Base-by-base conservation (phyloP, 1,140 invertebrate genomes). In the Laodelphax striatellus region DNA sequence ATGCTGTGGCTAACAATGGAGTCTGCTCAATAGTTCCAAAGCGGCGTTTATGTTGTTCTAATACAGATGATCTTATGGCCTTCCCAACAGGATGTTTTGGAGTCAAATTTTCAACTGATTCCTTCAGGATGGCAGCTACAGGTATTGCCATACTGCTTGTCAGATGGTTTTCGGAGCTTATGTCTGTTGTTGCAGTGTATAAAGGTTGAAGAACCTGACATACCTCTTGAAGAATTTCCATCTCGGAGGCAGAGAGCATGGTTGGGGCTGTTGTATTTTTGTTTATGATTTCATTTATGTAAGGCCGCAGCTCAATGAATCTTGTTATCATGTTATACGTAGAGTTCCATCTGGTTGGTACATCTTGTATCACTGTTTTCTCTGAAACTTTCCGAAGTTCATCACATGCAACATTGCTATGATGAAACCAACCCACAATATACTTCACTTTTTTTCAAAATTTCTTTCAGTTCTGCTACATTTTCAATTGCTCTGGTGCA, bases 341-440 rank as follows among this genome's bases (percentile, higher is more conserved):
- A 3, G 69, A 71, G 55, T 71, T 73, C 69, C 72, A 74, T 10
- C 71, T 58, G 0, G 69, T 73, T 19, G 61, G 57, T 0, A 71
- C 68, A 5, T 64, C 52, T 66, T 71, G 64, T 5, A 68, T 68
- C 6, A 72, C 63, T 46, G 64, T 65, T 52, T 63, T 57, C 16
- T 46, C 28, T 13, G 41, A 50, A 8, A 62, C 6, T 22, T 61
- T 57, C 28, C 60, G 62, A 19, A 65, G 46, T 28, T 64, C 62
- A 31, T 66, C 65, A 55, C 56, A 46, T 17, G 58, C 63, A 41
- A 62, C 60, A 38, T 50, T 57, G 50, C 65, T 65, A 52, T 58
- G 57, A 50, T 53, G 62, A 13, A 58, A 64, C 31, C 53, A 38
- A 13, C 31, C 60, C 11, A 66, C 61, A 31, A 64, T 64, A 55